These are phyloP conservation scores for Hypocryptadius cinnamomeus DNA, from an alignment of 2,113 vertebrate species.

Conservation along the genomic window DNA sequence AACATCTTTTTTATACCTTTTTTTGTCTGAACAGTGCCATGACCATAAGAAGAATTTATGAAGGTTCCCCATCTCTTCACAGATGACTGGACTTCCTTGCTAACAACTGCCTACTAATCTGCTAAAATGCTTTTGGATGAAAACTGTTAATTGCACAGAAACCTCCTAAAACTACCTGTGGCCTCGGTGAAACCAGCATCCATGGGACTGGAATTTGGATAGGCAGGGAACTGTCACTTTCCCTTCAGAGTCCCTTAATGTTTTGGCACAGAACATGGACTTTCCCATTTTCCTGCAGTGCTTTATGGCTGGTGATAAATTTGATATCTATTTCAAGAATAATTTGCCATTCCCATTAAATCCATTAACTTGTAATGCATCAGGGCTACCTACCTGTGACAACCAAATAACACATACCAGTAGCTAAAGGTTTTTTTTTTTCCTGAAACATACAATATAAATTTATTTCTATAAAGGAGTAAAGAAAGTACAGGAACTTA, in stretches of 20 bases:
- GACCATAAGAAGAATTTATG: not conserved
- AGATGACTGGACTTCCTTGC: not conserved
- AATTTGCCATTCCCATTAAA: not conserved
- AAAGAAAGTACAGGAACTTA: not conserved
- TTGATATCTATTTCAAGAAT: not conserved
- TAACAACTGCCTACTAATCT: not conserved
- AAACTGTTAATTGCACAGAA: not conserved
- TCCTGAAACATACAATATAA: not conserved
- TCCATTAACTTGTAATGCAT: not conserved
- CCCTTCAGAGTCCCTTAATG: fast-evolving
- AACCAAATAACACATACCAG: not conserved
- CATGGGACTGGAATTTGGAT: not conserved
- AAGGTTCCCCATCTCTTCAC: not conserved
- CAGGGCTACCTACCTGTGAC: not conserved
- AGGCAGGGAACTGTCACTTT: not conserved
- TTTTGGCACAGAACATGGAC: not conserved
- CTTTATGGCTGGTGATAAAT: not conserved
- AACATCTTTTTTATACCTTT: not conserved
- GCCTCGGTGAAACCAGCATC: not conserved
- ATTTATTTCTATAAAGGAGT: not conserved
- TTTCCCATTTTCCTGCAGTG: not conserved
- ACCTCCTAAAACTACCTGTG: not conserved
- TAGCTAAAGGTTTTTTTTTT: not conserved
- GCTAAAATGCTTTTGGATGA: not conserved
- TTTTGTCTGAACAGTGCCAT: not conserved